A percentile compares a stretch with the other conserved stretches of the same genome.
Evolutionary conservation across 2,113 vertebrate species (phyloP).

Genomic region (Psammodynastes pulverulentus): DNA sequence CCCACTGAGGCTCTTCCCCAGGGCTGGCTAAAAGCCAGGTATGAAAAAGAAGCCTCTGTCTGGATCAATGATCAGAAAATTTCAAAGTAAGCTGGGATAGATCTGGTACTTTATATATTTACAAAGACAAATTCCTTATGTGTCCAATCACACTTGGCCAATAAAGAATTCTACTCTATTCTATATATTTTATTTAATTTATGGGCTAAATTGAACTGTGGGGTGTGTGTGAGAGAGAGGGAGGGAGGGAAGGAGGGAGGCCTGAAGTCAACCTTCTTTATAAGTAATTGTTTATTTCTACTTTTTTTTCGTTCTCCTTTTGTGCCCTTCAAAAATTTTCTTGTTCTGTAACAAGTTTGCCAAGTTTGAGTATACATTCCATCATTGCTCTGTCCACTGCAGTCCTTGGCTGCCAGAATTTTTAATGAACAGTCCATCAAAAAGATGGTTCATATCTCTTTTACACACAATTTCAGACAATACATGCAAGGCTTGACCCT

Average conservation of each 20-base stretch:
- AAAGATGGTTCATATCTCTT: not conserved
- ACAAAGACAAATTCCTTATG: too few species aligned
- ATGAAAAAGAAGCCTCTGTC: not conserved
- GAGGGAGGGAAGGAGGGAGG: not conserved
- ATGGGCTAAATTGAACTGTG: not conserved
- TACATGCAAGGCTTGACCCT: not conserved
- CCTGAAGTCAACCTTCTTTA: not conserved
- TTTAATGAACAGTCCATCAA: not conserved
- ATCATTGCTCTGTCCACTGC: not conserved
- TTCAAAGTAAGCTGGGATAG: not conserved
- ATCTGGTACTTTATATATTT: not conserved
- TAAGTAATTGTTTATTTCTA: not conserved
- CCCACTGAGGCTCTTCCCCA: not conserved
- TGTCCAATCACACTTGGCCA: too few species aligned
- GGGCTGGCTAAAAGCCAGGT: not conserved
- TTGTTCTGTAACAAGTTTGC: not conserved
- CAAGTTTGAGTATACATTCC: not conserved
- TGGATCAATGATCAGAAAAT: not conserved
- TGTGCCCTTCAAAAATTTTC: not conserved
- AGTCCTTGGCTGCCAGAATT: not conserved
- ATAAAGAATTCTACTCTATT: too few species aligned
- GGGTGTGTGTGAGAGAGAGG: not conserved
- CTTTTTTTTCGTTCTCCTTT: not conserved
- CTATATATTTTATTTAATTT: not conserved
- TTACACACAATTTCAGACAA: not conserved